Percentiles rank a stretch among this genome's conserved stretches.
Conservation (phyloP, 2,797 vertebrate species). For the Enteromius treurensis region DNA sequence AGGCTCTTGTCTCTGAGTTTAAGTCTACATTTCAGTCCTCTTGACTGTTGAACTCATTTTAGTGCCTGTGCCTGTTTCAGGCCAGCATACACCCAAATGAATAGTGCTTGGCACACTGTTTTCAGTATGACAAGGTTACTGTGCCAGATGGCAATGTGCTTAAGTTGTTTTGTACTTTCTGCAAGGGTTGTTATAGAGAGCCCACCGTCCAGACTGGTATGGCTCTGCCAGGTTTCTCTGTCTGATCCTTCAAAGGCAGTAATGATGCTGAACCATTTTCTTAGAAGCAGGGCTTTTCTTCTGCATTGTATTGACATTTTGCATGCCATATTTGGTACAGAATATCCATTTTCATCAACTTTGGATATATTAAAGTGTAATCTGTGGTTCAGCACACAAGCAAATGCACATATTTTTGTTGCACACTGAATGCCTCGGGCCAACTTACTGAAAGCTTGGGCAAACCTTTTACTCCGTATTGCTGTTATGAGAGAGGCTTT, state of each 20-base stretch:
- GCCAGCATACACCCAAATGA: constrained; percentile 39
- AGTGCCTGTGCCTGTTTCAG: constrained; percentile 25
- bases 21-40: constrained; percentile 27
- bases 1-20: constrained; percentile 34
- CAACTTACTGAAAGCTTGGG: constrained; percentile 37
- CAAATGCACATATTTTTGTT: constrained; percentile 40
- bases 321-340: constrained; percentile 21
- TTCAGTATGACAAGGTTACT: constrained; percentile 39
- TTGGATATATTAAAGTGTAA: constrained; percentile 36
- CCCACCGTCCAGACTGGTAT: constrained; percentile 15
- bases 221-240: constrained; percentile 28
- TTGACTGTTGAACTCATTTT: constrained; percentile 44
- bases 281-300: constrained; percentile 26
- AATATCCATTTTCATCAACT: constrained; percentile 11
- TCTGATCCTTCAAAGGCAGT: constrained; percentile 5
- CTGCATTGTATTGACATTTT: constrained; percentile 11
- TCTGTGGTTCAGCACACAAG: constrained; percentile 42
- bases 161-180: constrained; percentile 40
- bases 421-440: constrained; percentile 13
- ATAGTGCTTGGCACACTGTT: constrained; percentile 40
- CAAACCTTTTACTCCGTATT: constrained; percentile 11
- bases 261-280: constrained; percentile 30
- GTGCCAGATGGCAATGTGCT: constrained; percentile 50
- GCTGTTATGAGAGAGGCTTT: constrained; percentile 10
- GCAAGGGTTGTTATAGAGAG: constrained; percentile 45